These are phyloP conservation scores for Maniola jurtina DNA, from an alignment of 1,140 invertebrate genomes.

Conservation along the genomic window DNA sequence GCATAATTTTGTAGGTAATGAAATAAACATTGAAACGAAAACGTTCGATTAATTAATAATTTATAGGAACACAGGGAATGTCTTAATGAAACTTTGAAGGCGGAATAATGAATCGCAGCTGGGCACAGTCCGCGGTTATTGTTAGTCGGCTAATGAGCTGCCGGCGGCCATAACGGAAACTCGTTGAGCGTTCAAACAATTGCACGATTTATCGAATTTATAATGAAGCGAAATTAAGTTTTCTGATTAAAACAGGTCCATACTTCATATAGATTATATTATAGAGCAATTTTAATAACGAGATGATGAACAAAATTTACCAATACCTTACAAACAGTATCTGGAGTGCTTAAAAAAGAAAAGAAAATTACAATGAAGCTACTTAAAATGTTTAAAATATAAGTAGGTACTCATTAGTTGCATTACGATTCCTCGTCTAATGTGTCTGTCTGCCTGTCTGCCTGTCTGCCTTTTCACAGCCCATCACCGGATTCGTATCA, in stretches of 20 bases:
- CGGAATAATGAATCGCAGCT: background rate
- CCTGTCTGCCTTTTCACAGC: too few relatives aligned
- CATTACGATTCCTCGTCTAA: too few relatives aligned
- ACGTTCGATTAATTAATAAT: conserved; percentile 2
- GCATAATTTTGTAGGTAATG: too few relatives aligned
- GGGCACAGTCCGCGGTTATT: conserved; percentile 14
- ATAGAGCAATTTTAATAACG: too few relatives aligned
- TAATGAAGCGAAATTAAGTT: background rate
- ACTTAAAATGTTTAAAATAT: too few relatives aligned
- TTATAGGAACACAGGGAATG: background rate
- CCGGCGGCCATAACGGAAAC: conserved; percentile 1
- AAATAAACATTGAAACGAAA: background rate
- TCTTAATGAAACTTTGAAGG: conserved; percentile 2
- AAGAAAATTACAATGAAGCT: too few relatives aligned
- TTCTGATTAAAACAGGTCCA: background rate
- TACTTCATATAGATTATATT: too few relatives aligned
- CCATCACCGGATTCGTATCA: too few relatives aligned
- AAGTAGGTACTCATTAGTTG: too few relatives aligned
- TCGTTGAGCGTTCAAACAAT: conserved; percentile 20
- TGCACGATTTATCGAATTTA: conserved; percentile 1
- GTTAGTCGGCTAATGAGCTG: conserved; percentile 14
- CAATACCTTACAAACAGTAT: background rate
- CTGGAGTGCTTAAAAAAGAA: background rate
- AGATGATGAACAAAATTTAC: too few relatives aligned
- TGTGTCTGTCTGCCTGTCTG: too few relatives aligned